Evolutionary conservation across 2,113 vertebrate genomes (phyloP).

Genomic region (Myrmecobius fasciatus): DNA sequence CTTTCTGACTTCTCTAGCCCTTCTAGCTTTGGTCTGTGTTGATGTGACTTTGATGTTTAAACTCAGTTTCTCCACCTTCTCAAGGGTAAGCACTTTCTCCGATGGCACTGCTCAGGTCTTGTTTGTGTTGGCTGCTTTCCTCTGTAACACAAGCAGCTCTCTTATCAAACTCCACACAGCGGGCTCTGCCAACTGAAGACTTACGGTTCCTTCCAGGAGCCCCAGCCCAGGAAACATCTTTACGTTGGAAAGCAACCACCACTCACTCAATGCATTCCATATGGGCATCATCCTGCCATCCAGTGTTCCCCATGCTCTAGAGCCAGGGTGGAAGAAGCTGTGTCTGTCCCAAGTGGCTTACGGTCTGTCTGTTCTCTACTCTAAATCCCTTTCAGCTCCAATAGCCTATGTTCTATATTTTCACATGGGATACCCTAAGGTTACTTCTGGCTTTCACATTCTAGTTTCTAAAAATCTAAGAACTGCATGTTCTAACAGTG

Average conservation of each 20-base stretch:
- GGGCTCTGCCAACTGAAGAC: not conserved
- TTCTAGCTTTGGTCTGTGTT: not conserved
- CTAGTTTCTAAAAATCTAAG: not conserved
- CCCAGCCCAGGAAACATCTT: not conserved
- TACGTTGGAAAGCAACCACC: not conserved
- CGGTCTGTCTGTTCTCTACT: not conserved
- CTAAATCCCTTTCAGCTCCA: not conserved
- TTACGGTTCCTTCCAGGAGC: not conserved
- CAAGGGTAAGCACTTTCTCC: not conserved
- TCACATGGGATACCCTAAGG: not conserved
- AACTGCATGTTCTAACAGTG: not conserved
- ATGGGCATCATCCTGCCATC: not conserved
- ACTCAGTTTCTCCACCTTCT: not conserved
- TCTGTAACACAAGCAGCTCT: fast-evolving
- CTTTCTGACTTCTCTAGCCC: not conserved
- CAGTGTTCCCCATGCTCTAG: fast-evolving
- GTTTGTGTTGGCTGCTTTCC: fast-evolving
- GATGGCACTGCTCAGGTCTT: fast-evolving
- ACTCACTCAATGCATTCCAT: conserved; percentile 44
- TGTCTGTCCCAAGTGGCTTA: not conserved
- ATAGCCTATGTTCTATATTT: not conserved
- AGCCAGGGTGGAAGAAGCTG: fast-evolving
- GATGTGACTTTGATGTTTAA: not conserved
- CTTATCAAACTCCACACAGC: not conserved
- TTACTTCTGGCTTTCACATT: not conserved